Evolutionary conservation across 2,888 invertebrate genomes (phyloP), one percentile per base, ranked within the genome.

Genomic region (Acanthosoma haemorrhoidale): DNA sequence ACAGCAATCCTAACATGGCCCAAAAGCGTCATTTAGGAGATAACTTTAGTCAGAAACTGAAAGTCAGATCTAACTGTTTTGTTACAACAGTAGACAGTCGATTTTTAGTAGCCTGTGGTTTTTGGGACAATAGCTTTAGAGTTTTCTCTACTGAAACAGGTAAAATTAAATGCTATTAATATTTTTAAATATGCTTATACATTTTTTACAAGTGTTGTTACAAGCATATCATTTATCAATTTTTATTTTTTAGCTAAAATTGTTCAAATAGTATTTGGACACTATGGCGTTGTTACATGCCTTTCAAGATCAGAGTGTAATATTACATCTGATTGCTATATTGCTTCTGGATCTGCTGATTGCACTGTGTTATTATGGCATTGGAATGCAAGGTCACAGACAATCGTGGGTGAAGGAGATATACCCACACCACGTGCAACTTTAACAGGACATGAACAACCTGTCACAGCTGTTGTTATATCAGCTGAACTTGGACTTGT

Each of bases 91-190:
- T 98, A 2, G 99, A 99, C 82, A 96, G 96, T 78, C 86, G 94
- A 74, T 96, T 95, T 82, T 87, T 99, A 75, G 92, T 99, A 75
- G 96, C 98, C 1, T 96, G 96, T 78, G 99, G 99, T 68, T 99
- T 98, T 83, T 98, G 98, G 94, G 99, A 99, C 81, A 98, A 98
- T 82, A 96, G 96, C 81, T 99, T 99, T 83, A 84, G 99, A 6
- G 95, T 99, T 16, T 98, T 97, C 82, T 93, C 93, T 59, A 94
- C 97, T 0, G 99, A 99, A 79, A 92, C 94, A 71, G 95, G 95
- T 93, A 78, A 75, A 51, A 1, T 13, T 21, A 3, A 25, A n/a
- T 51, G n/a, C 4, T 43, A 21, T 11, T 21, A 4, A 43, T 21
- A 34, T 32, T 3, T 25, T 31, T 2, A 13, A 29, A 13, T 43